A percentile compares a stretch with the other conserved stretches of the same genome.
These are phyloP conservation scores for Lophochroa leadbeateri DNA, from an alignment of 2,113 vertebrate genomes.

Conservation along the genomic window DNA sequence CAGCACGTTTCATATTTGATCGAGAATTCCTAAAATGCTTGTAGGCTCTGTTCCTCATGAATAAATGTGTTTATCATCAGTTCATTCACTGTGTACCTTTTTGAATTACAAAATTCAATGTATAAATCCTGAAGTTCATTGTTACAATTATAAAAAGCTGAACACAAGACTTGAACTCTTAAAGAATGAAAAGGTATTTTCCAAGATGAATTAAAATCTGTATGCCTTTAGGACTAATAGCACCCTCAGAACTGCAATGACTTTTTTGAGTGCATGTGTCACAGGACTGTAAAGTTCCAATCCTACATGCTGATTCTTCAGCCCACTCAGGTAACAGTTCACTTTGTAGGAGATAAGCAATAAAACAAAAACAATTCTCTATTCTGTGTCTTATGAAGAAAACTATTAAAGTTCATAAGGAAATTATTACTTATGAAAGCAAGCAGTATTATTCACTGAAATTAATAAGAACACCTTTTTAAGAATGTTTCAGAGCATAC, in stretches of 20 bases:
- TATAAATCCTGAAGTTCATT: background rate
- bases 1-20: background rate
- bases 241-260: background rate
- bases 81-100: background rate
- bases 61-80: background rate
- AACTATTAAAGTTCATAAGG: background rate
- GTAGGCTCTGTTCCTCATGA: background rate
- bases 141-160: background rate
- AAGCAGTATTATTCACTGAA: background rate
- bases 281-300: background rate
- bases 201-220: background rate
- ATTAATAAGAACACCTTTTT: background rate
- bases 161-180: background rate
- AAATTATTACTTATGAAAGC: background rate
- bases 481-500: background rate
- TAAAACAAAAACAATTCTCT: background rate
- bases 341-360: background rate
- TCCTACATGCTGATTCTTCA: background rate
- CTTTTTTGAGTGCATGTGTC: background rate
- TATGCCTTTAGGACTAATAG: background rate
- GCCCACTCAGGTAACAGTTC: background rate
- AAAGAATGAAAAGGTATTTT: background rate
- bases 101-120: background rate
- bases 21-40: background rate
- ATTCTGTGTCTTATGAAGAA: background rate